Conservation (phyloP, 2,888 invertebrate genomes). For the Erebia aethiops region DNA sequence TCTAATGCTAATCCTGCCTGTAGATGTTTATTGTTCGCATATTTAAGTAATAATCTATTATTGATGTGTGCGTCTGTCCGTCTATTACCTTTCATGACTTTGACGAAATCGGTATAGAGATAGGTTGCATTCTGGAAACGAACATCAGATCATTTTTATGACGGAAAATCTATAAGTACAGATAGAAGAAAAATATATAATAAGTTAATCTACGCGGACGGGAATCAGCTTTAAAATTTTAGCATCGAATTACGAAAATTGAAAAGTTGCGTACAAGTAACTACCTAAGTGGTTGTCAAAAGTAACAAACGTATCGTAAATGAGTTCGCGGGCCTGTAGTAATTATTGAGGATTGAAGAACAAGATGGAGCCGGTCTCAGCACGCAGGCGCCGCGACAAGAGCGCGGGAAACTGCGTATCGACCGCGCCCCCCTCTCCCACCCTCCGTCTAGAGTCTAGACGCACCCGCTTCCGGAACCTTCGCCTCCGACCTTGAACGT, state of each 20-base stretch:
- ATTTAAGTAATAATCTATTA: no score
- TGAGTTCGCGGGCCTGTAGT: constrained; percentile 30
- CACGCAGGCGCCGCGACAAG: constrained; percentile 72
- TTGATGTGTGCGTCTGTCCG: no score
- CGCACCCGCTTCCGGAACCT: constrained; percentile 81
- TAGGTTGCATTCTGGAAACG: no score
- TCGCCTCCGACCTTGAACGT: constrained; percentile 80
- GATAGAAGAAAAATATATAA: no score
- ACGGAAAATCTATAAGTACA: no score
- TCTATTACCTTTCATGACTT: no score
- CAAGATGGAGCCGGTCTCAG: constrained; percentile 60
- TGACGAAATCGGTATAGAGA: no score
- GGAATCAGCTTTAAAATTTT: not conserved
- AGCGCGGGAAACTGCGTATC: constrained; percentile 83
- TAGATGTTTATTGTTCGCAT: no score
- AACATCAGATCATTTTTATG: no score
- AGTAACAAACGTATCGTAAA: constrained; percentile 15
- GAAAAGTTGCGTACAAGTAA: constrained; percentile 9
- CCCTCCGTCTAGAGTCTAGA: constrained; percentile 82
- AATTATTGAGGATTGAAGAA: constrained; percentile 52
- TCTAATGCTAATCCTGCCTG: not conserved
- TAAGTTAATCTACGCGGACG: no score
- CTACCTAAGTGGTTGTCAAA: not conserved
- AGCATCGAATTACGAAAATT: not conserved
- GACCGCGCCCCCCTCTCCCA: constrained; percentile 70